phyloP scores from a whole-genome alignment of 2,113 vertebrate species.

The Oostethus manadensis region DNA sequence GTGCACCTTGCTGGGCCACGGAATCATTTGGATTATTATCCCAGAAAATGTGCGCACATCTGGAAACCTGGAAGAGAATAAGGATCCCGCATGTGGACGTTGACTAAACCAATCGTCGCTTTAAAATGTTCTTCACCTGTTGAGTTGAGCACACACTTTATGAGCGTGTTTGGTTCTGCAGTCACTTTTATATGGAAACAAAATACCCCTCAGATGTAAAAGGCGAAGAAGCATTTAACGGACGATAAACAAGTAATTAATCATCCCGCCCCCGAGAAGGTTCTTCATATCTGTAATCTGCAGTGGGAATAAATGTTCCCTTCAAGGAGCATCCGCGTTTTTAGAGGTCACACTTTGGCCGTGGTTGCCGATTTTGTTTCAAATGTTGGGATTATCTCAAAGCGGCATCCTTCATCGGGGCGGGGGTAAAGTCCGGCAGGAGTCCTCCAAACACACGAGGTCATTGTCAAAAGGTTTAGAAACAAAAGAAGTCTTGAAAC shows the following conservation, averaged over 20 bases:
- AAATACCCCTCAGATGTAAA: conserved; percentile 19
- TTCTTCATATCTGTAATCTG: conserved; percentile 22
- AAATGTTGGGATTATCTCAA: conserved; percentile 1
- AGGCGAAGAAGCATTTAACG: conserved; percentile 40
- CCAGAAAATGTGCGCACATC: too few species aligned
- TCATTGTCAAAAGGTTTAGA: too few species aligned
- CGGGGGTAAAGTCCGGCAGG: too few species aligned
- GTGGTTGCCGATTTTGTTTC: too few species aligned
- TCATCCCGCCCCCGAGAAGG: conserved; percentile 33
- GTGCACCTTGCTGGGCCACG: too few species aligned
- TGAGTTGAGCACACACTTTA: background rate
- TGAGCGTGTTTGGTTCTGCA: background rate
- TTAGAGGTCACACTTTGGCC: background rate
- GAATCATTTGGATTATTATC: too few species aligned
- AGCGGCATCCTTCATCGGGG: background rate
- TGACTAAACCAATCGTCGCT: too few species aligned
- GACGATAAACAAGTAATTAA: conserved; percentile 53
- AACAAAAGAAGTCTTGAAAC: too few species aligned
- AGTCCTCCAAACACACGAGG: too few species aligned
- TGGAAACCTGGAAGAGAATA: too few species aligned
- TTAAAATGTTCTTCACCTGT: background rate
- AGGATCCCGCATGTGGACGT: too few species aligned
- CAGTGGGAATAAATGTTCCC: conserved; percentile 4
- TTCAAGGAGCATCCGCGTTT: background rate
- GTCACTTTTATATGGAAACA: background rate